Evolutionary conservation across 2,888 invertebrate species (phyloP).

Genomic region (Drosophila rellima): DNA sequence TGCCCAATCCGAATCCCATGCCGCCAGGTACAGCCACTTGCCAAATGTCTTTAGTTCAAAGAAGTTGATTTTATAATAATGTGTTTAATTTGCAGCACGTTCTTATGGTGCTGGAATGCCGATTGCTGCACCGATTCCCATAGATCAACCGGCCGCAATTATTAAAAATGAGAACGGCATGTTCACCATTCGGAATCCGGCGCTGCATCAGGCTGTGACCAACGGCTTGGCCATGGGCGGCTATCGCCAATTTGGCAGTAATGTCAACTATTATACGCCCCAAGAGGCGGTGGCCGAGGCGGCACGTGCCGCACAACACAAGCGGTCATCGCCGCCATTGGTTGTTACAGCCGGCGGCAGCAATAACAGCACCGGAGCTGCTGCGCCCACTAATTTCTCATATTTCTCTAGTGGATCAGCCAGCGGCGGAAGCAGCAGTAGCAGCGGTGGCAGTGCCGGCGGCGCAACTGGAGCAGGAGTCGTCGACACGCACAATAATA

Average conservation of each 20-base stretch:
- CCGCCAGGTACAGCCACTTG: slow-evolving; percentile 62
- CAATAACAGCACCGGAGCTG: neutral
- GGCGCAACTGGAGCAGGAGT: slow-evolving; percentile 34
- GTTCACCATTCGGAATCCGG: slow-evolving; percentile 93
- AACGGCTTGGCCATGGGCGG: slow-evolving; percentile 83
- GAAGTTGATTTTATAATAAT: neutral
- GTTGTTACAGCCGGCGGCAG: slow-evolving; percentile 29
- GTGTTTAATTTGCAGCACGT: slow-evolving; percentile 56
- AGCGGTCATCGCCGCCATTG: slow-evolving; percentile 40
- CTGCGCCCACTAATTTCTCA: slow-evolving; percentile 70
- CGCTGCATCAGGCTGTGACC: slow-evolving; percentile 85
- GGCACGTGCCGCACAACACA: slow-evolving; percentile 76
- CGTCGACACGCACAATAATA: slow-evolving; percentile 81
- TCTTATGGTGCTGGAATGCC: slow-evolving; percentile 63
- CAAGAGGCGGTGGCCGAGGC: slow-evolving; percentile 83
- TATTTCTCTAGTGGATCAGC: slow-evolving; percentile 78
- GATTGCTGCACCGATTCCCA: slow-evolving; percentile 74
- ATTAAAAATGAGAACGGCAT: slow-evolving; percentile 91
- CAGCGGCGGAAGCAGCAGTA: slow-evolving; percentile 40
- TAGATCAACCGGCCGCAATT: slow-evolving; percentile 88
- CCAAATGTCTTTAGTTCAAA: neutral
- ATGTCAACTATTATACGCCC: slow-evolving; percentile 84
- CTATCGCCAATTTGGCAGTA: slow-evolving; percentile 83
- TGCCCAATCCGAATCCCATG: slow-evolving; percentile 70
- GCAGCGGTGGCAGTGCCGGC: slow-evolving; percentile 47